These are phyloP conservation scores for Xestoiulus laeticollis DNA, from an alignment of 2,888 invertebrate genomes.

Conservation along the genomic window DNA sequence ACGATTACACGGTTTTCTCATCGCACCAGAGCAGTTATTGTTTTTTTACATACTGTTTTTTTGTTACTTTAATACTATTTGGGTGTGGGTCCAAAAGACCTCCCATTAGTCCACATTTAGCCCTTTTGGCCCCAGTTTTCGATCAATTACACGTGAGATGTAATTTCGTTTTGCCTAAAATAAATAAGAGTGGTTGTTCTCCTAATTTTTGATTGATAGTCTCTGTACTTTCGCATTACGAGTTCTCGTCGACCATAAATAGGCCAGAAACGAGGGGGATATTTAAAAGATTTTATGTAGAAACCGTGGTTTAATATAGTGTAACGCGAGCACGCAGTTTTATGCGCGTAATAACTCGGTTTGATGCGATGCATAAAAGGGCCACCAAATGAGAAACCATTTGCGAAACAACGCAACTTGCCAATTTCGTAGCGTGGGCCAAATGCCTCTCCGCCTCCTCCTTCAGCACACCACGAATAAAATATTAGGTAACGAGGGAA, in stretches of 20 bases:
- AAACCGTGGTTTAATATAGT: constrained; percentile 40
- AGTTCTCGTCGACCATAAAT: constrained; percentile 18
- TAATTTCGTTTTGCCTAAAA: not conserved
- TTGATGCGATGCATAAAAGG: constrained; percentile 19
- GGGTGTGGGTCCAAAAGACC: not conserved
- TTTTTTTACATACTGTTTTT: not conserved
- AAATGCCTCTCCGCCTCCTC: not conserved
- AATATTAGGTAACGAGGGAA: constrained; percentile 39
- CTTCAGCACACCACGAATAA: not conserved
- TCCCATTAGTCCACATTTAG: not conserved
- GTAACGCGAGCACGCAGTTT: constrained; percentile 35
- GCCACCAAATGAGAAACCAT: constrained; percentile 36
- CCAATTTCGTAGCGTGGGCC: not conserved
- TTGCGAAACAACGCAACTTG: constrained; percentile 27
- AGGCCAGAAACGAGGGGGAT: constrained; percentile 36
- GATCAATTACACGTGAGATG: not conserved
- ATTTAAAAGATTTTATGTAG: constrained; percentile 20
- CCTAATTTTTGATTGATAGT: constrained; percentile 32
- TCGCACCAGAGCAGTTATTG: too few relatives aligned
- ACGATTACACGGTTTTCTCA: too few relatives aligned
- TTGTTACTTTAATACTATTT: too few relatives aligned
- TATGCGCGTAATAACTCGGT: constrained; percentile 23
- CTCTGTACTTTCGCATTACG: not conserved
- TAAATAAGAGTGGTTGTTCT: constrained; percentile 23
- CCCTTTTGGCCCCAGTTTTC: constrained; percentile 5